Percentiles rank a stretch among this genome's conserved stretches.
Evolutionary conservation across 2,113 vertebrate genomes (phyloP).

Genomic region (Dipodomys spectabilis): DNA sequence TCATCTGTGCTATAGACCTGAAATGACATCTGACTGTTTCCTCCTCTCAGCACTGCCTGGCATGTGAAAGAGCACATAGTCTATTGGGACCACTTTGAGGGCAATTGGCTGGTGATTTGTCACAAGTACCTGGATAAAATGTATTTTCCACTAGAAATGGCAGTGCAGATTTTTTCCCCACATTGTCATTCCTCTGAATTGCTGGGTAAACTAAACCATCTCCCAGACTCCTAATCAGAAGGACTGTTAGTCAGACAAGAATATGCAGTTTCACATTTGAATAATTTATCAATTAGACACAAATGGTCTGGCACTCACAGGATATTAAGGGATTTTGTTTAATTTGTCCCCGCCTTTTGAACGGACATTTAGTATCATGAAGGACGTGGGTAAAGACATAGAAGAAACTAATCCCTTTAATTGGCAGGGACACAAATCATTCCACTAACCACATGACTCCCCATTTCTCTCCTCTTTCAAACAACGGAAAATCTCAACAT

Average conservation of each 20-base stretch:
- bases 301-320: neutral
- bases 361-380: neutral
- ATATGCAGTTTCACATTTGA: conserved; percentile 20
- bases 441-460: conserved; percentile 13
- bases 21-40: conserved; percentile 58
- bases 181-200: neutral
- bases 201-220: conserved; percentile 7
- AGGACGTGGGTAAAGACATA: neutral
- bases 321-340: neutral
- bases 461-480: conserved; percentile 27
- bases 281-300: conserved; percentile 2
- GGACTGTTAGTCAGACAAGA: neutral
- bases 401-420: neutral
- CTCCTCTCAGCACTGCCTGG: conserved; percentile 1
- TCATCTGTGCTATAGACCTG: neutral
- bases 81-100: conserved; percentile 8
- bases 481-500: neutral
- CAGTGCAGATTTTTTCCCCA: neutral
- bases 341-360: conserved; percentile 26
- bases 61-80: conserved; percentile 30
- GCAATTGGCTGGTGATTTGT: conserved; percentile 35
- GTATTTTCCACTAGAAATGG: conserved; percentile 41
- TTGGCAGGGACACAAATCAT: neutral
- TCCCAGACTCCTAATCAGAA: conserved; percentile 13
- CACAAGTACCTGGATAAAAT: conserved; percentile 37